Evolutionary conservation across 2,113 vertebrate species (phyloP).

Genomic region (Menidia beryllina): DNA sequence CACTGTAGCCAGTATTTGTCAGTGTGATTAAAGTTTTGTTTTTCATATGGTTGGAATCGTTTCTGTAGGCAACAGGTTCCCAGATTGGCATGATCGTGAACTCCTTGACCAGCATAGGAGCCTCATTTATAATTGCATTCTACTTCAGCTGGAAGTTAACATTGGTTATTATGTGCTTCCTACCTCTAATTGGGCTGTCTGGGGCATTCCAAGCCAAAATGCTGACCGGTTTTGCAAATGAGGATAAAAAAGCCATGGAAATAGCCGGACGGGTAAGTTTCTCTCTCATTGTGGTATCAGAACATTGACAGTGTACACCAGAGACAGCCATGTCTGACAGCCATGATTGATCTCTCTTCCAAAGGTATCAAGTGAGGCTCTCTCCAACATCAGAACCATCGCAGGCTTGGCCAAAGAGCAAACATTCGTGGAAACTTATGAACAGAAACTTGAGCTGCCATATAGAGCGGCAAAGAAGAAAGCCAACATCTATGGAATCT

Average conservation of each 20-base stretch:
- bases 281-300: background rate
- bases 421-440: constrained; percentile 77
- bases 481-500: constrained; percentile 79
- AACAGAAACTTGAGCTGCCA: constrained; percentile 73
- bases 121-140: constrained; percentile 81
- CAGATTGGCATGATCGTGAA: constrained; percentile 85
- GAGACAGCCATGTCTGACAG: background rate
- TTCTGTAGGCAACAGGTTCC: constrained; percentile 81
- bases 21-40: background rate
- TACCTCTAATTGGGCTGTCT: constrained; percentile 80
- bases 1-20: background rate
- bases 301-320: background rate
- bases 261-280: constrained; percentile 77
- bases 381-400: constrained; percentile 83
- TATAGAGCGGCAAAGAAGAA: constrained; percentile 78
- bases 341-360: background rate
- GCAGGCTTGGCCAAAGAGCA: constrained; percentile 82
- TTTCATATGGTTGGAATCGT: background rate
- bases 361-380: constrained; percentile 83
- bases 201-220: constrained; percentile 81
- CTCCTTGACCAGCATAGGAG: constrained; percentile 81
- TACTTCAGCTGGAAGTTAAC: constrained; percentile 85
- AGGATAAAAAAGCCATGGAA: constrained; percentile 81
- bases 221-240: constrained; percentile 82
- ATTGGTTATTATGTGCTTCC: constrained; percentile 82